Base-by-base conservation (phyloP, 2,797 vertebrate genomes). In the Falco berigora region DNA sequence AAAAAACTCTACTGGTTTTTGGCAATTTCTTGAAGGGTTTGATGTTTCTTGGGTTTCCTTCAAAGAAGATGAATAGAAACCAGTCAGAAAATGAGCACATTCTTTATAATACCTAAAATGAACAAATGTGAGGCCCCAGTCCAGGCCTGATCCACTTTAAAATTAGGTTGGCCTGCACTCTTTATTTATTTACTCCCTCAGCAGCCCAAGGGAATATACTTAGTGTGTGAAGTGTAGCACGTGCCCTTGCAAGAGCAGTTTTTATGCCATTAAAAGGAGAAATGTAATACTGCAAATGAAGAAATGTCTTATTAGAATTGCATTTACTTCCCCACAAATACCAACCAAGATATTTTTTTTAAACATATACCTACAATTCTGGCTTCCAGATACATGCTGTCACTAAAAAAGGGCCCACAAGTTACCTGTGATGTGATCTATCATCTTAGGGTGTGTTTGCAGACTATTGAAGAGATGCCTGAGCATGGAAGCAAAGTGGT, bases 171-270 rank as follows among this genome's bases (percentile, higher is more conserved):
- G 95, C 94, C 66, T 80, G 46, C 38, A 59, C 53, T 83, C 49
- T 73, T 89, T 71, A 40, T 92, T 94, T 93, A 87, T 96, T 95
- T 97, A 96, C 81, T 80, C 56, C 62, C 53, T 83, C 58, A 77
- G 64, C 68, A 93, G 80, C 93, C 93, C 52, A 89, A 87, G 95
- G 90, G 67, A 93, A 93, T 77, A 74, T 73, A 50, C 53, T 85
- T 71, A 44, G 20, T 55, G 49, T 53, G 32, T 80, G 92, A 95
- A 95, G 63, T 82, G 86, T 79, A 93, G 86, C 90, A 96, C 42
- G 8, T 89, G 90, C 77, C 80, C 72, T 85, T 95, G 68, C 86
- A 93, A 92, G 68, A 93, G 49, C 58, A 80, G 80, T 62, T 88
- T 93, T 95, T 80, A n/a, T 85, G 92, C 71, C 92, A 73, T 91